Percentiles rank a stretch among this genome's conserved stretches.
phyloP scores from a whole-genome alignment of 2,888 invertebrate genomes.

The Aphrophora alni region DNA sequence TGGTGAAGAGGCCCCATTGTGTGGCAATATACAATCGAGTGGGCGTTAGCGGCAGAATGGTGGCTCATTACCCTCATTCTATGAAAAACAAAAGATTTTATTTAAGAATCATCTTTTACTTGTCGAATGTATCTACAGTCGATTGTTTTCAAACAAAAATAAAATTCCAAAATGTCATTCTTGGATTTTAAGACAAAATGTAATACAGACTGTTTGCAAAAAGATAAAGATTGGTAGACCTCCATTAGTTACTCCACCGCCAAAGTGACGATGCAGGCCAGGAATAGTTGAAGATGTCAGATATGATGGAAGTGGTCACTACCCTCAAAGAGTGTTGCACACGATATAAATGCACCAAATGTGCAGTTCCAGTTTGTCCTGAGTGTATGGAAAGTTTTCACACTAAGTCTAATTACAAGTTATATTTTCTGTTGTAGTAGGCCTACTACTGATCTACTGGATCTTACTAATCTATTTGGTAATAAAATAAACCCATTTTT shows the following conservation, averaged over 20 bases:
- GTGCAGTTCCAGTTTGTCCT: conserved; percentile 2
- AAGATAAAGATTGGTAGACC: background rate
- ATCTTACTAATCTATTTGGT: too few species aligned
- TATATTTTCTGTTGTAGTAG: too few species aligned
- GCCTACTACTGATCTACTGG: too few species aligned
- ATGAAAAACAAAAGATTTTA: conserved; percentile 41
- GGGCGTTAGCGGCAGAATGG: conserved; percentile 39
- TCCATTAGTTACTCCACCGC: conserved; percentile 9
- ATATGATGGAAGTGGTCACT: background rate
- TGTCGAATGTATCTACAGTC: conserved; percentile 28
- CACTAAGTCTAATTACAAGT: too few species aligned
- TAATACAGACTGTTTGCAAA: too few species aligned
- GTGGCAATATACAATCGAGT: too few species aligned
- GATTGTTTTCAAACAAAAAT: conserved; percentile 35
- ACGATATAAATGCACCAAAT: conserved; percentile 17
- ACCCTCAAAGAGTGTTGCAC: conserved; percentile 10
- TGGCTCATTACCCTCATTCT: conserved; percentile 41
- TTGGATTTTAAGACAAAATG: background rate
- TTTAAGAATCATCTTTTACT: conserved; percentile 38
- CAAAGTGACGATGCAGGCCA: background rate
- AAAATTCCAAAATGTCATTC: background rate
- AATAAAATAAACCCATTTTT: too few species aligned
- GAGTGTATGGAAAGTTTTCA: conserved; percentile 18
- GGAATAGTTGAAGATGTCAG: background rate
- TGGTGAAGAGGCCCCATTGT: too few species aligned